Evolutionary conservation across 2,888 invertebrate species (phyloP).

Genomic region (Lasioglossum villosulum): DNA sequence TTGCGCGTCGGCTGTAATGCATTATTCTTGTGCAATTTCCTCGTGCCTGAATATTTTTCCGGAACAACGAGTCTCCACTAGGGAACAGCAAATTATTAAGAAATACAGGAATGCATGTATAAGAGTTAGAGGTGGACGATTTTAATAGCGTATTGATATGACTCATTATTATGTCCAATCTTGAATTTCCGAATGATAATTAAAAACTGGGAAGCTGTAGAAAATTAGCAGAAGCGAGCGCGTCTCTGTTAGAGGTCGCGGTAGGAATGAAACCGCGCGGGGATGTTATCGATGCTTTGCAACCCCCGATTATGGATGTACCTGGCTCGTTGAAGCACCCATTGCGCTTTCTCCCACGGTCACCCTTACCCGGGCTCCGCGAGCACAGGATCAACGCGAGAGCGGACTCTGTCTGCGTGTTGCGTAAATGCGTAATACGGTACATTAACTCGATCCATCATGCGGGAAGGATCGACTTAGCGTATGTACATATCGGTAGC

Average conservation of each 20-base stretch:
- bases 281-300: constrained; percentile 42
- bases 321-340: constrained; percentile 57
- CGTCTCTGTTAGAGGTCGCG: not conserved
- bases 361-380: constrained; percentile 68
- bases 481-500: constrained; percentile 59
- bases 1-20: not conserved
- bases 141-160: too few species aligned
- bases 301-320: constrained; percentile 53
- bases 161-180: too few species aligned
- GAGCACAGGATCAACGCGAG: constrained; percentile 77
- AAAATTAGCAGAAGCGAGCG: not conserved
- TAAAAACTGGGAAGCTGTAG: not conserved
- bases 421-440: constrained; percentile 77
- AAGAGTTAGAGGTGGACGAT: too few species aligned
- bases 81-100: not conserved
- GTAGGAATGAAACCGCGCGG: constrained; percentile 39
- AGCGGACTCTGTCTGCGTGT: constrained; percentile 71
- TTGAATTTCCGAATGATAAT: too few species aligned
- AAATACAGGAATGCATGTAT: too few species aligned
- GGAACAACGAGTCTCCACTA: not conserved
- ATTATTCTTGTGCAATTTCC: not conserved
- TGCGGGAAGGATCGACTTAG: constrained; percentile 73
- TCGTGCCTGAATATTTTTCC: not conserved
- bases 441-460: constrained; percentile 80
- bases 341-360: constrained; percentile 78